Evolutionary conservation across 1,140 invertebrate species (phyloP).

Genomic region (Habropoda laboriosa): DNA sequence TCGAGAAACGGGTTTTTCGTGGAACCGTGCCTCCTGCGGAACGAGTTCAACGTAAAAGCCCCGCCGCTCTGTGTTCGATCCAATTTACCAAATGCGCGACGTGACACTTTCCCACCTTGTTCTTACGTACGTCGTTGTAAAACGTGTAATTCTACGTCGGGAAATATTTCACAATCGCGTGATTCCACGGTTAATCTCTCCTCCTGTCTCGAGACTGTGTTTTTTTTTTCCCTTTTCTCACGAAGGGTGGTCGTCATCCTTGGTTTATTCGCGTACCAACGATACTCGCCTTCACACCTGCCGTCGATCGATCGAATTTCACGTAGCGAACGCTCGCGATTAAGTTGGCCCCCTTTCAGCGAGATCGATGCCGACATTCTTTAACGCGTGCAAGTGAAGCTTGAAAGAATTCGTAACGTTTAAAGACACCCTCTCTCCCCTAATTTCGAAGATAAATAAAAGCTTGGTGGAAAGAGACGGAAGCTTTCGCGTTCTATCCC

Average conservation of each 20-base stretch:
- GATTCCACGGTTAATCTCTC: background rate
- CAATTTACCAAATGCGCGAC: background rate
- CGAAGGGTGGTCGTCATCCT: background rate
- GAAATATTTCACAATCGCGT: no score
- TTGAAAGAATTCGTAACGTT: background rate
- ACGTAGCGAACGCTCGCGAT: background rate
- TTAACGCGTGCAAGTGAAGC: no score
- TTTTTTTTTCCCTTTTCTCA: background rate
- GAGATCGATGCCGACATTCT: no score
- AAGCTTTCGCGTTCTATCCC: no score
- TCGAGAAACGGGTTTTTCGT: background rate
- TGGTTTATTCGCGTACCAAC: conserved; percentile 14
- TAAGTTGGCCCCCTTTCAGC: background rate
- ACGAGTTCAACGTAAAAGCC: background rate
- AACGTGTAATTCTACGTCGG: no score
- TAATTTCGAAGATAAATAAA: no score
- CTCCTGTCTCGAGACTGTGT: background rate
- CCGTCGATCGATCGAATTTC: background rate
- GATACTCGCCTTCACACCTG: background rate
- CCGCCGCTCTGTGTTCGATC: background rate
- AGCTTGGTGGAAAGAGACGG: no score
- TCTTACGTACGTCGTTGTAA: no score
- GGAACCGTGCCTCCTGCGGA: background rate
- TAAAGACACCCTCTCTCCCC: background rate
- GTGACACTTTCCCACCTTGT: no score